Conservation (phyloP, 2,113 vertebrate species). For the Brachirus orientalis region DNA sequence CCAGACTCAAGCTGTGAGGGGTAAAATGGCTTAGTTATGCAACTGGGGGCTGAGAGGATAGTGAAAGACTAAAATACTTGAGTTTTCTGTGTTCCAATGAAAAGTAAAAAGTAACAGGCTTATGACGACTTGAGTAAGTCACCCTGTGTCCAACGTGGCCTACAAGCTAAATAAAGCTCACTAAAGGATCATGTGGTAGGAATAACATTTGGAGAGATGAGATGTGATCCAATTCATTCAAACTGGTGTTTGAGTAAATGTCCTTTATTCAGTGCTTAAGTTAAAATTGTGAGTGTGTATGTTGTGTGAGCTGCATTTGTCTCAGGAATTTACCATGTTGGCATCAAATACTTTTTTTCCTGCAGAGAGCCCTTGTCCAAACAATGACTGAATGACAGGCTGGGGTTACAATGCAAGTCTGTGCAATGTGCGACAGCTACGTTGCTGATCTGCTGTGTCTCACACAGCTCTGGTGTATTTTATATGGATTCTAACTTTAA, state of each 20-base stretch:
- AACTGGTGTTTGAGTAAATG: not conserved
- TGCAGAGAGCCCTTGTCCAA: not conserved
- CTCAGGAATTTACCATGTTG: conserved; percentile 25
- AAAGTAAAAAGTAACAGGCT: conserved; percentile 60
- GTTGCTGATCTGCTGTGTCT: too few species aligned
- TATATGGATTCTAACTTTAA: too few species aligned
- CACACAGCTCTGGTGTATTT: too few species aligned
- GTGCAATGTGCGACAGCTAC: too few species aligned
- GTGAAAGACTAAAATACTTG: conserved; percentile 47
- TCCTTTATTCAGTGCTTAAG: not conserved
- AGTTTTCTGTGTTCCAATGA: conserved; percentile 55
- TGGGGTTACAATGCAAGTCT: too few species aligned
- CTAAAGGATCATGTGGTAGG: conserved; percentile 25
- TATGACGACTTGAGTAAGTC: conserved; percentile 27
- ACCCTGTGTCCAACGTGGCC: conserved; percentile 4
- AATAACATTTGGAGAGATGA: not conserved
- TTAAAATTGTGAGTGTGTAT: not conserved
- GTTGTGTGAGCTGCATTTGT: conserved; percentile 25
- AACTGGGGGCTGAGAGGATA: conserved; percentile 62
- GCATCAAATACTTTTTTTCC: conserved; percentile 46
- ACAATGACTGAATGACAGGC: too few species aligned
- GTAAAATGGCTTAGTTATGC: conserved; percentile 72
- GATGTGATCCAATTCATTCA: too few species aligned
- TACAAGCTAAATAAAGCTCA: conserved; percentile 28
- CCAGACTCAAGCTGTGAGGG: conserved; percentile 76